phyloP scores from a whole-genome alignment of 2,888 invertebrate genomes.

The Apodemia zela region DNA sequence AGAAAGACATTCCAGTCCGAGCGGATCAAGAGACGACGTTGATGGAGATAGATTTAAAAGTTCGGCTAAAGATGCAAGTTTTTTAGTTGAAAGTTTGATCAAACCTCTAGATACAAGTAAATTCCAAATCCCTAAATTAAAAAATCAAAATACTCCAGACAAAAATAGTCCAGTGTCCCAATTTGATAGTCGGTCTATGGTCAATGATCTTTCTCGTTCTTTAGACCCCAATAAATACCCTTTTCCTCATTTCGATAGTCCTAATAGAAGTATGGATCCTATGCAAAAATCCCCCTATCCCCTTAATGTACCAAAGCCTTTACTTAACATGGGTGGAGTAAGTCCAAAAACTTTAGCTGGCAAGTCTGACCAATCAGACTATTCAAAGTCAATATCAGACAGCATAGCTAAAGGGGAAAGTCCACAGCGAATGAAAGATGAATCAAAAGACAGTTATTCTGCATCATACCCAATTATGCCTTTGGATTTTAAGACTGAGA shows the following conservation, averaged over 20 bases:
- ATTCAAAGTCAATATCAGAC: slow-evolving; percentile 61
- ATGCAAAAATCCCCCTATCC: slow-evolving; percentile 69
- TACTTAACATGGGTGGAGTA: slow-evolving; percentile 64
- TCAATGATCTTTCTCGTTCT: slow-evolving; percentile 66
- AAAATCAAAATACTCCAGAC: slow-evolving; percentile 71
- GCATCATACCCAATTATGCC: slow-evolving; percentile 62
- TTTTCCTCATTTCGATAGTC: slow-evolving; percentile 65
- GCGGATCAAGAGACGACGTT: slow-evolving; percentile 82
- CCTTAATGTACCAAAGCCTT: slow-evolving; percentile 68
- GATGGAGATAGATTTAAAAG: slow-evolving; percentile 83
- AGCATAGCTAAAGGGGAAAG: slow-evolving; percentile 60
- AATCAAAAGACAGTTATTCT: slow-evolving; percentile 54
- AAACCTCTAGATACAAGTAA: slow-evolving; percentile 89
- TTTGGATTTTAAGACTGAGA: slow-evolving; percentile 69
- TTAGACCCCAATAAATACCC: slow-evolving; percentile 69
- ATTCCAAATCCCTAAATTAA: slow-evolving; percentile 92
- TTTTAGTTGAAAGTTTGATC: slow-evolving; percentile 86
- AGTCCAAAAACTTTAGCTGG: slow-evolving; percentile 64
- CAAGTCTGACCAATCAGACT: slow-evolving; percentile 57
- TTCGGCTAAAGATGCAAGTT: slow-evolving; percentile 81
- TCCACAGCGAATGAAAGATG: slow-evolving; percentile 64
- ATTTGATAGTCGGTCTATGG: slow-evolving; percentile 65
- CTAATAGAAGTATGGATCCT: slow-evolving; percentile 57
- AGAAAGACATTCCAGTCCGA: slow-evolving; percentile 84
- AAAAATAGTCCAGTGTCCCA: slow-evolving; percentile 65